Conservation (phyloP, 35 echinoderm and acorn worm genomes). For the Holothuria glaberrima region DNA sequence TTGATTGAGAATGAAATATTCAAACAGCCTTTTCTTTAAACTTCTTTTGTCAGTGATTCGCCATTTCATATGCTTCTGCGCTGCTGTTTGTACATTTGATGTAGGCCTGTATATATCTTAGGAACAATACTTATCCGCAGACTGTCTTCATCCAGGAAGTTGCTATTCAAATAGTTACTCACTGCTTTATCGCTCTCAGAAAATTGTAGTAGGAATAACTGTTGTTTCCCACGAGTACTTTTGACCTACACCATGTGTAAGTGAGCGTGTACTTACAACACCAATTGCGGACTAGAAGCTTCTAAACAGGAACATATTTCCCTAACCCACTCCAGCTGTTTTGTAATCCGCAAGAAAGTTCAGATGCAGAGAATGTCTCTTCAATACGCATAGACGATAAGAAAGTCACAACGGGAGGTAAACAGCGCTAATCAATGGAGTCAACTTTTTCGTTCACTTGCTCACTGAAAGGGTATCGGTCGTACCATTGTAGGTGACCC, state of each 20-base stretch:
- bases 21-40: too few relatives aligned
- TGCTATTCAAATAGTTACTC: too few relatives aligned
- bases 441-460: slow-evolving; percentile 15
- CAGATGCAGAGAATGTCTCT: slow-evolving; percentile 35
- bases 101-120: too few relatives aligned
- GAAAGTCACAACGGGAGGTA: slow-evolving; percentile 31
- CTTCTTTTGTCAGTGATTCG: too few relatives aligned
- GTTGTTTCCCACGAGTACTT: slow-evolving; percentile 23
- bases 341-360: slow-evolving; percentile 32
- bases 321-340: slow-evolving; percentile 35
- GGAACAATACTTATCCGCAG: too few relatives aligned
- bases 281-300: too few relatives aligned
- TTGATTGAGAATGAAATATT: too few relatives aligned
- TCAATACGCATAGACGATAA: slow-evolving; percentile 11
- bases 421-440: slow-evolving; percentile 32
- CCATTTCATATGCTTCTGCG: too few relatives aligned
- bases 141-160: too few relatives aligned
- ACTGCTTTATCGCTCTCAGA: too few relatives aligned
- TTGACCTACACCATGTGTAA: background rate
- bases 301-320: slow-evolving; percentile 47
- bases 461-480: background rate
- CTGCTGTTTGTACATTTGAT: too few relatives aligned
- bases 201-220: background rate
- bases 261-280: background rate
- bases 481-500: slow-evolving; percentile 12